Evolutionary conservation across 2,888 invertebrate genomes (phyloP).

Genomic region (Didymodactylos carnosus): DNA sequence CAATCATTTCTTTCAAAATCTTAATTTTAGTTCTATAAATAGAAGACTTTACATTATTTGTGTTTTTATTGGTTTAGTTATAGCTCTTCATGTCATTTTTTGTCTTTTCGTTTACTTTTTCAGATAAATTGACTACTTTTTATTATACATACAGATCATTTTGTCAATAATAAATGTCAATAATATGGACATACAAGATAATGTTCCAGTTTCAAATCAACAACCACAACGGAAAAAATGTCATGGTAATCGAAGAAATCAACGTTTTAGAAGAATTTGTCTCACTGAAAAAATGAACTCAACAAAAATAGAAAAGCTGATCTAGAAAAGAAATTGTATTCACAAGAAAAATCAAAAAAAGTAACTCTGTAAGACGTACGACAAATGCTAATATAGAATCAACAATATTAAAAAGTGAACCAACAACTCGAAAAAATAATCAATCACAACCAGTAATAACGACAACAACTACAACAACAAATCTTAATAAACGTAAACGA

Average conservation of each 20-base stretch:
- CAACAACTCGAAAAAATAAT: no score
- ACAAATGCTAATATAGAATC: no score
- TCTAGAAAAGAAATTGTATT: background rate
- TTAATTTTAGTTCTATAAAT: background rate
- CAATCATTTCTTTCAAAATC: background rate
- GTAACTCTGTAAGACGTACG: no score
- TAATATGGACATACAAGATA: background rate
- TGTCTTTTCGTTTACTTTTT: background rate
- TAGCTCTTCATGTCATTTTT: background rate
- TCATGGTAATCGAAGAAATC: background rate
- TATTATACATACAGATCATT: background rate
- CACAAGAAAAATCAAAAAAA: no score
- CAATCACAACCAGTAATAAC: no score
- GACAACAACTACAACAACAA: background rate
- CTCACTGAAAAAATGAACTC: background rate
- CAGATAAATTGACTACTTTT: background rate
- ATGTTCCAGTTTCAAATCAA: background rate
- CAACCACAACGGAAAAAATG: background rate
- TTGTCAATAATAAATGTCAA: background rate
- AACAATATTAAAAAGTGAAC: no score
- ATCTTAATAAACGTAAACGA: background rate
- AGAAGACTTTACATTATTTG: background rate
- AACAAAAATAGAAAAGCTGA: background rate
- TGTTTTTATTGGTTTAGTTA: background rate
- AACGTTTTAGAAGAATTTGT: background rate